phyloP scores from a whole-genome alignment of 1,140 invertebrate species.

The Eumaeus atala region DNA sequence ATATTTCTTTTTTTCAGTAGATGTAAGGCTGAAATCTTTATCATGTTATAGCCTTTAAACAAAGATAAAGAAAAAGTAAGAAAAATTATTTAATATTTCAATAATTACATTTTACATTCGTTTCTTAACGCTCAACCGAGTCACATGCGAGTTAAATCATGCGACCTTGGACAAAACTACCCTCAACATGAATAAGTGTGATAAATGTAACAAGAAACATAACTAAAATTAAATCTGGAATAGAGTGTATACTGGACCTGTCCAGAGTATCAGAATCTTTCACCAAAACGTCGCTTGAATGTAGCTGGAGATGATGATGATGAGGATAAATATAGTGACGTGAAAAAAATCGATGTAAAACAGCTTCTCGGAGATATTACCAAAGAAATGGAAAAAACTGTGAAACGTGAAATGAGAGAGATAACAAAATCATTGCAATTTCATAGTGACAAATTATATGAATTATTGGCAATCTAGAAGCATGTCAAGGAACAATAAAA shows the following conservation, averaged over 20 bases:
- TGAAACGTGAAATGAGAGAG: slow-evolving; percentile 11
- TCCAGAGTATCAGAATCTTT: slow-evolving; percentile 6
- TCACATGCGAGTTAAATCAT: too few species aligned
- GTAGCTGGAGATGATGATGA: neutral
- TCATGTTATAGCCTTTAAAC: too few species aligned
- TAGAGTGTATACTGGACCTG: slow-evolving; percentile 22
- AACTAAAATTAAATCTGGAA: slow-evolving; percentile 12
- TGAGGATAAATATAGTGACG: neutral
- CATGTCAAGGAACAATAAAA: slow-evolving; percentile 9
- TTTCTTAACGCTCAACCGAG: too few species aligned
- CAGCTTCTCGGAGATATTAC: neutral
- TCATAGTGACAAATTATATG: slow-evolving; percentile 16
- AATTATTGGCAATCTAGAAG: slow-evolving; percentile 9
- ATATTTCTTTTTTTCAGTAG: too few species aligned
- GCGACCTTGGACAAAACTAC: too few species aligned
- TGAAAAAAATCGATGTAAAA: neutral
- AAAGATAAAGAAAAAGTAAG: too few species aligned
- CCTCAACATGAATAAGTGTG: slow-evolving; percentile 12
- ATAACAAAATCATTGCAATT: slow-evolving; percentile 14
- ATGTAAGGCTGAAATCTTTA: too few species aligned
- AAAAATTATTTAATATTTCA: too few species aligned
- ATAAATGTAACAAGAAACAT: slow-evolving; percentile 16
- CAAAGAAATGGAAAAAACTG: slow-evolving; percentile 5
- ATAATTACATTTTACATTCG: too few species aligned
- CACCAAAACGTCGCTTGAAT: slow-evolving; percentile 1